Evolutionary conservation across 2,888 invertebrate species (phyloP).

Genomic region (Chrysolina haemoptera): DNA sequence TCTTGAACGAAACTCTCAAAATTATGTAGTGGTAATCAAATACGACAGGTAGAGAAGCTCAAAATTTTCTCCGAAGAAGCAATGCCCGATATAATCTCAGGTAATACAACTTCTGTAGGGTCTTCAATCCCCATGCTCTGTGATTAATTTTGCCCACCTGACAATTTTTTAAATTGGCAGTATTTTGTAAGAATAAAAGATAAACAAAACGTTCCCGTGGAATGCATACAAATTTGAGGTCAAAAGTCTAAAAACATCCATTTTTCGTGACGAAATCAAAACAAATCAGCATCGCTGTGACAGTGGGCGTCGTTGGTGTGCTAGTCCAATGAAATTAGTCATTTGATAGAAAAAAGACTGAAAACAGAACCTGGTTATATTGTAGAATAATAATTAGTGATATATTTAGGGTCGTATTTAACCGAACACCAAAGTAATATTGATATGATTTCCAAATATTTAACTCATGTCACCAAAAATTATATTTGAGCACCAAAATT

Average conservation of each 20-base stretch:
- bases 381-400: too few relatives aligned
- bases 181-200: not conserved
- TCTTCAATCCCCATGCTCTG: not conserved
- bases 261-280: conserved; percentile 11
- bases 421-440: too few relatives aligned
- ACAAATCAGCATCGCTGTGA: conserved; percentile 2
- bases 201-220: not conserved
- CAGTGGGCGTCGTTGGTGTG: not conserved
- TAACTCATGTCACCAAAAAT: too few relatives aligned
- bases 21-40: too few relatives aligned
- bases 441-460: too few relatives aligned
- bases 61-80: not conserved
- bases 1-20: too few relatives aligned
- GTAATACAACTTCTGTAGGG: not conserved
- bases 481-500: too few relatives aligned
- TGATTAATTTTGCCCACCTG: not conserved
- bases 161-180: not conserved
- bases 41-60: too few relatives aligned
- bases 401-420: too few relatives aligned
- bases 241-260: not conserved
- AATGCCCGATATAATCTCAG: not conserved
- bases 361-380: too few relatives aligned
- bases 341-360: not conserved
- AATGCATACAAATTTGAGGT: conserved; percentile 1
- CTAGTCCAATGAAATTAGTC: not conserved